A percentile compares a stretch with the other conserved stretches of the same genome.
Evolutionary conservation across 2,113 vertebrate genomes (phyloP).

Genomic region (Malurus cyaneus): DNA sequence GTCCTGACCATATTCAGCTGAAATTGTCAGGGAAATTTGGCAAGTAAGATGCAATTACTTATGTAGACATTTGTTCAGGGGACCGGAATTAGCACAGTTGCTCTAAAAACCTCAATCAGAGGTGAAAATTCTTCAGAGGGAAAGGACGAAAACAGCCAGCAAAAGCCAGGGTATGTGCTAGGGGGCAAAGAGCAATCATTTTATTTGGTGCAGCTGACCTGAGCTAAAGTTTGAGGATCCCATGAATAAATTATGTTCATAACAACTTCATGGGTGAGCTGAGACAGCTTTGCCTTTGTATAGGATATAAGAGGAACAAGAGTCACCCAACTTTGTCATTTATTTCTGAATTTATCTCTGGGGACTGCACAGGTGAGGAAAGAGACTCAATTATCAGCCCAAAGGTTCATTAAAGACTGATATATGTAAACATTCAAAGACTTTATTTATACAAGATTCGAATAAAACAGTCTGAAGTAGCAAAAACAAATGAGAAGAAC

Average conservation of each 20-base stretch:
- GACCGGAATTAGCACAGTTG: background rate
- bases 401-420: background rate
- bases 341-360: background rate
- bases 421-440: background rate
- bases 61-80: background rate
- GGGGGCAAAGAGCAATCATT: background rate
- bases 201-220: background rate
- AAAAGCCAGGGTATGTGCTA: background rate
- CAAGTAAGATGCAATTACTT: background rate
- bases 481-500: background rate
- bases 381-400: background rate
- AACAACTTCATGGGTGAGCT: background rate
- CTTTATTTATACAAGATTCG: background rate
- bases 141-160: background rate
- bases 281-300: background rate
- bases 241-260: background rate
- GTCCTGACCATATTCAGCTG: background rate
- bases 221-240: background rate
- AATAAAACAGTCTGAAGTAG: background rate
- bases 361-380: background rate
- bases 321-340: background rate
- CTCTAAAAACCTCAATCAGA: slow-evolving; percentile 1
- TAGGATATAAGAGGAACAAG: background rate
- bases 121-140: background rate
- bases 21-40: background rate